Evolutionary conservation across 1,140 invertebrate species (phyloP), one percentile per base, ranked within the genome.

Genomic region (Drosophila serrata): DNA sequence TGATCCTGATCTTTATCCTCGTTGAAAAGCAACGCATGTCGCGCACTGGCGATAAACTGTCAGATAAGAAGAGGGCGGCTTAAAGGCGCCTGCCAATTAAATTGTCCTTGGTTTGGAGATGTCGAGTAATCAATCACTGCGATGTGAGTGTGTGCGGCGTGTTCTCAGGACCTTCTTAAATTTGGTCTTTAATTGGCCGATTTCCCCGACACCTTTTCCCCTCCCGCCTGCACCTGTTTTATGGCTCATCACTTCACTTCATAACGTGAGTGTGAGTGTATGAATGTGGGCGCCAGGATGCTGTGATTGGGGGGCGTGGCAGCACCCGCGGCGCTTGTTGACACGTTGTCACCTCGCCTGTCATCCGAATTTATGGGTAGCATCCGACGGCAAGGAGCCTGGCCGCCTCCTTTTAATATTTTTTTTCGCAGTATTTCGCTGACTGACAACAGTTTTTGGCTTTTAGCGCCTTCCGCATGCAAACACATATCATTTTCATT

Each of bases 301-400:
- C n/a, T 31, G 22, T 64, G 61, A 49, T 59, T 49, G 24, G 39
- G 27, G 51, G 74, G 65, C 51, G 60, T 72, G 70, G 45, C 51
- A 68, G 33, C 37, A 68, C 84, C 85, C 78, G 81, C 76, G 81
- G 84, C 77, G 84, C 80, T 81, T 81, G 84, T 88, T 88, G 85
- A 88, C 84, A 88, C 86, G 85, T 87, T 87, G 84, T 90, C 84
- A 88, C 81, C 84, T 88, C 81, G 63, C 55, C 73, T 90, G 84
- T 90, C 84, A 87, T 70, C 75, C 81, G 70, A 84, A 90, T 90
- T 84, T 87, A 87, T 87, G 80, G 79, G 76, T 51, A 43, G 59
- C 82, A 51, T 37, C 49, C 49, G 49, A 35, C 13, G 49, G 51
- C 62, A 27, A 29, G 33, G 49, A 35, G 75, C 37, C 37, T 1